Conservation (phyloP, 92 coral and sea anemone species). For the Diadumene lineata region DNA sequence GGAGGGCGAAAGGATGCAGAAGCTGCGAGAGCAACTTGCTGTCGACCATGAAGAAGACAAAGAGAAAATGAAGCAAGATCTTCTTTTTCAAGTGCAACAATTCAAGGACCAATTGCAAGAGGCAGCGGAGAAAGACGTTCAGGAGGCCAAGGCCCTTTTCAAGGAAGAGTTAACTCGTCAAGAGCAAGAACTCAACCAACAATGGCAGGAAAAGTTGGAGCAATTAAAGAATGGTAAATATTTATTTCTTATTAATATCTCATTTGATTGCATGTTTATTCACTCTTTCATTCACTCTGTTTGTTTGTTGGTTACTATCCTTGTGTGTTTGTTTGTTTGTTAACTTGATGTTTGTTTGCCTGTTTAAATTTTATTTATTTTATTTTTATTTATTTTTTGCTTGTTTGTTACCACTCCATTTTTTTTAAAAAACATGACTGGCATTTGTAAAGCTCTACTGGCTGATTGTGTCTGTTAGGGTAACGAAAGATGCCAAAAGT, state of each 20-base stretch:
- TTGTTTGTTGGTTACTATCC: too few species aligned
- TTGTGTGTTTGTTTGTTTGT: background rate
- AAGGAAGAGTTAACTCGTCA: conserved; percentile 60
- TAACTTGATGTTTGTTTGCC: background rate
- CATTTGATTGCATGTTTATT: too few species aligned
- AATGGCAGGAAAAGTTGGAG: conserved; percentile 42
- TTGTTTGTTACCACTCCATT: too few species aligned
- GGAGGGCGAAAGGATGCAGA: conserved; percentile 11
- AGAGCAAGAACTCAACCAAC: conserved; percentile 33
- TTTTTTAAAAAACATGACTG: too few species aligned
- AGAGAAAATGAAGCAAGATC: conserved; percentile 61
- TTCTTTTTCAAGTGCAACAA: conserved; percentile 51
- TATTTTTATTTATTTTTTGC: too few species aligned
- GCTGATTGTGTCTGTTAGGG: conserved; percentile 21
- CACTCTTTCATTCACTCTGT: too few species aligned
- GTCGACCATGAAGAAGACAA: conserved; percentile 49
- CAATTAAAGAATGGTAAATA: conserved; percentile 36
- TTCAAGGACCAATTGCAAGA: conserved; percentile 72
- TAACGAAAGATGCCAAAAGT: conserved; percentile 21
- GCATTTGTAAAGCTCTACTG: conserved; percentile 27
- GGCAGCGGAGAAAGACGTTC: conserved; percentile 76
- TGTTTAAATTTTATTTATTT: background rate
- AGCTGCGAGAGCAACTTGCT: conserved; percentile 27
- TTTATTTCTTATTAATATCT: too few species aligned
- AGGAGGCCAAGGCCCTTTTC: conserved; percentile 56